A percentile compares a stretch with the other conserved stretches of the same genome.
Conservation (phyloP, 2,888 invertebrate species). For the Priocnemis perturbator region DNA sequence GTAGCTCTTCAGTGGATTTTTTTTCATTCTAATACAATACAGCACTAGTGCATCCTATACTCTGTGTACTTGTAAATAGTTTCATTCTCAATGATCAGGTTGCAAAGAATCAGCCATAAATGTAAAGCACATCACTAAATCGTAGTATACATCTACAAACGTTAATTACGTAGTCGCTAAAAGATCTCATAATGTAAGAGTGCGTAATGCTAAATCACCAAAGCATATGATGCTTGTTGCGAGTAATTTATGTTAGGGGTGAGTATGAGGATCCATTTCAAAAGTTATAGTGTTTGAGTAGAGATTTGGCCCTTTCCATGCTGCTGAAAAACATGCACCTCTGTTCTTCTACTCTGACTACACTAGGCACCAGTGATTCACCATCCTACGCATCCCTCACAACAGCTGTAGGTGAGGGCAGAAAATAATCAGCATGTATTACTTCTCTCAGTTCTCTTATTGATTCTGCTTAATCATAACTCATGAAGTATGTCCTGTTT, state of each 20-base stretch:
- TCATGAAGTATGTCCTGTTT: no score
- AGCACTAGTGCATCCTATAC: no score
- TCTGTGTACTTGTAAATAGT: no score
- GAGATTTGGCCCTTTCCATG: slow-evolving; percentile 64
- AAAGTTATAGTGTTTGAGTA: slow-evolving; percentile 62
- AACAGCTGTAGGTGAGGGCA: slow-evolving; percentile 75
- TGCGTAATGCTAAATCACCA: no score
- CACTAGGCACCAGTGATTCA: slow-evolving; percentile 73
- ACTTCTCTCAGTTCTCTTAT: slow-evolving; percentile 29
- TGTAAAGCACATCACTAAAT: background rate
- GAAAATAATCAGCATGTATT: slow-evolving; percentile 63
- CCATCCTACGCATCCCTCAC: slow-evolving; percentile 77
- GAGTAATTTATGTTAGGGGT: slow-evolving; percentile 27
- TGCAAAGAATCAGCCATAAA: background rate
- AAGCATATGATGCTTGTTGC: background rate
- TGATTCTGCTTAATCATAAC: slow-evolving; percentile 10
- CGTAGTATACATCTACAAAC: background rate
- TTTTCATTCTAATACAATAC: no score
- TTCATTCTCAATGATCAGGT: no score
- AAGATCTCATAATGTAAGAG: no score
- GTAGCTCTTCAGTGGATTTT: slow-evolving; percentile 69
- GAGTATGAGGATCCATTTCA: slow-evolving; percentile 53
- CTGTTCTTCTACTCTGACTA: slow-evolving; percentile 65
- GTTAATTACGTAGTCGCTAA: background rate
- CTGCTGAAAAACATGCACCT: slow-evolving; percentile 66